Evolutionary conservation across 2,113 vertebrate genomes (phyloP), one percentile per base, ranked within the genome.

Genomic region (Prionailurus bengalensis): DNA sequence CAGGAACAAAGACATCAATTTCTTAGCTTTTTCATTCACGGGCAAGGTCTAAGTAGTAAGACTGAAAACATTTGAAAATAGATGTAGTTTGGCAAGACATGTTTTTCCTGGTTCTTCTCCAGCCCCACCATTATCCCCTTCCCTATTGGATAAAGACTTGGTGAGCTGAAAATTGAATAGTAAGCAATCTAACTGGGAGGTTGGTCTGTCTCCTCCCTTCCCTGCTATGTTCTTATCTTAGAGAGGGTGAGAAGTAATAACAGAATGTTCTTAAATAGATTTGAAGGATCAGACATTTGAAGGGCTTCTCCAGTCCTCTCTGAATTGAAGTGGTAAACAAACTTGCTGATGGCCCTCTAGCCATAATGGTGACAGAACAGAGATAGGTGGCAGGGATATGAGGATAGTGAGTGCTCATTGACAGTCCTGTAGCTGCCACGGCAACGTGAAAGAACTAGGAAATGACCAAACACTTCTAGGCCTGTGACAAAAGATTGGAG

Each of bases 51-150:
- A 84, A 71, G 29, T 51, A 53, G 7, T 7, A 66, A 76, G 36
- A 79, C 42, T 92, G 14, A 45, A 94, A 89, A 55, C 1, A 63
- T 70, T 7, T 88, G 48, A 86, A 93, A 53, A 36, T 36, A 89
- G 73, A 51, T 68, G 0, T 51, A 76, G 2, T 23, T 74, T 42
- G 23, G 45, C 19, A 66, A 45, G 7, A 51, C n/a, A 66, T 31
- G 16, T 45, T 42, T 66, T 76, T 19, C 15, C 15, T 45, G 10
- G 21, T 85, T 94, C 66, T 89, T 63, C 48, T 51, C 25, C 2
- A 84, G 31, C 21, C 74, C 27, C 48, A 58, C 14, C 8, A 1
- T 3, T 23, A 61, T 61, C 16, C 4, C 17, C 33, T 10, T 33
- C 23, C 17, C 2, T 1, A 19, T 36, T n/a, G 27, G 11, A 70